Percentiles rank a stretch among this genome's conserved stretches.
These are phyloP conservation scores for Episyrphus balteatus DNA, from an alignment of 1,140 invertebrate genomes.

Conservation along the genomic window DNA sequence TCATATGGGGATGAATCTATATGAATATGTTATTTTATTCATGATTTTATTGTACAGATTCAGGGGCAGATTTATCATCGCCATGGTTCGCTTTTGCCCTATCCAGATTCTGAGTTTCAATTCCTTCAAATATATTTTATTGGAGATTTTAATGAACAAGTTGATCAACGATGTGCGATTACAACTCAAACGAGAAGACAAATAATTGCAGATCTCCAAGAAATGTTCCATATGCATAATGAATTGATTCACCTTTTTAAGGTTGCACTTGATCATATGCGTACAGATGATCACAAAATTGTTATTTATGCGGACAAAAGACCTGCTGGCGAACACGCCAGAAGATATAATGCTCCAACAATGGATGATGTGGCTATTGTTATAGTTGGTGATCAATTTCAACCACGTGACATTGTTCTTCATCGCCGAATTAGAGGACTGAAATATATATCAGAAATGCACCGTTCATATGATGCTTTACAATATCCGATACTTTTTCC, in stretches of 20 bases:
- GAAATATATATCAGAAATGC: slow-evolving; percentile 21
- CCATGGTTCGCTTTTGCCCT: slow-evolving; percentile 20
- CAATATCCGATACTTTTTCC: slow-evolving; percentile 39
- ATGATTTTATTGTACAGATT: no score
- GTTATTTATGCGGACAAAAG: slow-evolving; percentile 33
- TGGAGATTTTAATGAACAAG: neutral
- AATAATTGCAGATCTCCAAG: slow-evolving; percentile 22
- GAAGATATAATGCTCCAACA: slow-evolving; percentile 34
- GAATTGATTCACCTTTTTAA: slow-evolving; percentile 24
- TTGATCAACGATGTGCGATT: neutral
- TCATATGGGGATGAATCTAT: no score
- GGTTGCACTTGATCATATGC: no score
- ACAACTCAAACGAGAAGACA: neutral
- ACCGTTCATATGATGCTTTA: slow-evolving; percentile 34
- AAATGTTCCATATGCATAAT: slow-evolving; percentile 7
- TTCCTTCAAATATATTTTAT: slow-evolving; percentile 20
- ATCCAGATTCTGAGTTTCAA: slow-evolving; percentile 16
- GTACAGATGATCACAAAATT: slow-evolving; percentile 22
- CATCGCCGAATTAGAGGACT: neutral
- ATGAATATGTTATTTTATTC: no score
- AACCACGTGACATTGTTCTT: slow-evolving; percentile 3
- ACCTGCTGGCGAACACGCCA: slow-evolving; percentile 32
- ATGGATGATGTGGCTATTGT: slow-evolving; percentile 33
- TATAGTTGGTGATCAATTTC: slow-evolving; percentile 18
- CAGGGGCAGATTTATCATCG: slow-evolving; percentile 2